Evolutionary conservation across 2,797 vertebrate species (phyloP).

Genomic region (Gallinago solitaria): DNA sequence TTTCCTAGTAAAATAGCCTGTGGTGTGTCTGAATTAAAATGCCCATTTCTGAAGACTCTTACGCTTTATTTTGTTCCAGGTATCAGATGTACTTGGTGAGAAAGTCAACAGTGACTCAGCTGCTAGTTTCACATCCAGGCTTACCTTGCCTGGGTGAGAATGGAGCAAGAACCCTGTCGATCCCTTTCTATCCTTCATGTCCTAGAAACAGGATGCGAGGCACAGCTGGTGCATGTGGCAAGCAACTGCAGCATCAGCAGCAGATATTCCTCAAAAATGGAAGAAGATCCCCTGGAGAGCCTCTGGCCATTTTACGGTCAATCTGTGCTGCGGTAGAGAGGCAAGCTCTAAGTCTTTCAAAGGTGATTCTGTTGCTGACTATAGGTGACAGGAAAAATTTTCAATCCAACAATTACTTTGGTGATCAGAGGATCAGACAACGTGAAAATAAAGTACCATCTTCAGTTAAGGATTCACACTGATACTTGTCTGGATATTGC

Average conservation of each 20-base stretch:
- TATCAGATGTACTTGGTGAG: background rate
- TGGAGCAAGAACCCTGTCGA: background rate
- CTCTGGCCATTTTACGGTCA: background rate
- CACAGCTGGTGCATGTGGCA: background rate
- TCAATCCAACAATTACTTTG: background rate
- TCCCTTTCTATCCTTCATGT: background rate
- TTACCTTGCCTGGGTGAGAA: background rate
- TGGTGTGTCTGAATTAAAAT: background rate
- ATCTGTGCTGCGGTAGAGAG: background rate
- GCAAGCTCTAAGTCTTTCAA: background rate
- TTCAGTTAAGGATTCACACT: slow-evolving; percentile 17
- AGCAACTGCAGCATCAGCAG: background rate
- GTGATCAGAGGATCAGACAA: background rate
- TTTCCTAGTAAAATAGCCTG: background rate
- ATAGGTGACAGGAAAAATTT: background rate
- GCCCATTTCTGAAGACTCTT: background rate
- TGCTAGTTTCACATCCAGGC: background rate
- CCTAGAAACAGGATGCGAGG: background rate
- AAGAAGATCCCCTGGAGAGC: background rate
- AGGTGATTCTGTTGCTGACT: background rate
- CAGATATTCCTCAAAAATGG: background rate
- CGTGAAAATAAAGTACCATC: background rate
- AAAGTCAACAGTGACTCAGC: background rate
- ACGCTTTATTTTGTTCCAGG: background rate
- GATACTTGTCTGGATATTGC: slow-evolving; percentile 12